Base-by-base conservation (phyloP, 1,140 invertebrate species). In the Atta texana region DNA sequence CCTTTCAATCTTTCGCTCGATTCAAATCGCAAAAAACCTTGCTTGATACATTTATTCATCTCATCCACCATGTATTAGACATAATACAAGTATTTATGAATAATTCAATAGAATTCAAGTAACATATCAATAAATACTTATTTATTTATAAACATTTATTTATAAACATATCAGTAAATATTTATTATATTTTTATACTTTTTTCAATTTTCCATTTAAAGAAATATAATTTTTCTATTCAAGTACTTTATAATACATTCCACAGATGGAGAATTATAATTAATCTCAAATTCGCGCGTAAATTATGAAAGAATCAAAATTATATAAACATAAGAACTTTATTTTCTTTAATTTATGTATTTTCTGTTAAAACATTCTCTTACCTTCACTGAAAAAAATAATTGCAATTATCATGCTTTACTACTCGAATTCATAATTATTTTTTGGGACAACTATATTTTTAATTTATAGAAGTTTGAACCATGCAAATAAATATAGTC, bases 1-100 rank as follows among this genome's bases (percentile, higher is more conserved):
- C 55, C 59, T 59, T 75, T 18, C 31, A 59, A 31, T 75, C 53
- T 21, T 59, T 34, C 72, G 14, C 14, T 59, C n/a, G 31, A 75
- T 59, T 39, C 24, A 31, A 55, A n/a, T 39, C 53, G 12, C 3
- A 55, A 75, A 75, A 75, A 59, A 39, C 31, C 10, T 74, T 57
- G 21, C 10, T 74, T 57, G 21, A 49, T 39, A 55, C 72, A 59
- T 10, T 21, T 39, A 59, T 75, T 59, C 31, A 24, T 21, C n/a
- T 57, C 39, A 39, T 59, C 14, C 39, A 39, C 16, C n/a, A 74
- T 16, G 14, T 12, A 12, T 57, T 55, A 74, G 21, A 10, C 5
- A 34, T 6, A 34, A 34, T 34, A 55, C 31, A 31, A 55, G 34
- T 39, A 0, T 74, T 14, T 39, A 12, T 57, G 3, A 2, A 21